These are phyloP conservation scores for Phalanger gymnotis DNA, from an alignment of 2,797 vertebrate genomes.

Conservation along the genomic window DNA sequence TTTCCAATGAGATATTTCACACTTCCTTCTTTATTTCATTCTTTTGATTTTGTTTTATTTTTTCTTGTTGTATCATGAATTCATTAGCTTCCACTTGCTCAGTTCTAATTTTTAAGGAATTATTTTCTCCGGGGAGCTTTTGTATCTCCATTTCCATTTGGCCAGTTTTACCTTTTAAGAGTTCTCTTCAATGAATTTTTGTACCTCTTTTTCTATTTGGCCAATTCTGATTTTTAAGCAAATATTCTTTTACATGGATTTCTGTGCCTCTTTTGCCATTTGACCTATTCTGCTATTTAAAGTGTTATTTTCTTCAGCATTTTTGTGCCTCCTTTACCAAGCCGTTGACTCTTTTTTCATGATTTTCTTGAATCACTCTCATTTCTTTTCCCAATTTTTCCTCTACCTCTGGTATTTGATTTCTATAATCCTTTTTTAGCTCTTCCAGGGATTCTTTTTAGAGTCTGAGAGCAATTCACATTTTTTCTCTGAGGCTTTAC, in stretches of 20 bases:
- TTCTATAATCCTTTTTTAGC: not conserved
- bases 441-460: not conserved
- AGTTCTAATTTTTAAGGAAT: not conserved
- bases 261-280: not conserved
- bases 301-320: not conserved
- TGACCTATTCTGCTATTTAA: not conserved
- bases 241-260: not conserved
- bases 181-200: not conserved
- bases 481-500: not conserved
- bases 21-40: not conserved
- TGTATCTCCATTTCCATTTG: not conserved
- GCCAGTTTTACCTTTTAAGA: not conserved
- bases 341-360: not conserved
- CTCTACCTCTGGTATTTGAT: not conserved
- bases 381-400: not conserved
- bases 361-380: not conserved
- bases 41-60: not conserved
- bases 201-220: not conserved
- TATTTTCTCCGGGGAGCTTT: not conserved
- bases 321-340: not conserved
- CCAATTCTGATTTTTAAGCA: not conserved
- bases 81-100: not conserved
- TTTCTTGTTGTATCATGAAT: not conserved
- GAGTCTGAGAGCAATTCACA: not conserved
- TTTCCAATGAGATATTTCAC: not conserved